Percentiles rank a stretch among this genome's conserved stretches.
phyloP scores from a whole-genome alignment of 2,888 invertebrate genomes.

The Neoaliturus tenellus region DNA sequence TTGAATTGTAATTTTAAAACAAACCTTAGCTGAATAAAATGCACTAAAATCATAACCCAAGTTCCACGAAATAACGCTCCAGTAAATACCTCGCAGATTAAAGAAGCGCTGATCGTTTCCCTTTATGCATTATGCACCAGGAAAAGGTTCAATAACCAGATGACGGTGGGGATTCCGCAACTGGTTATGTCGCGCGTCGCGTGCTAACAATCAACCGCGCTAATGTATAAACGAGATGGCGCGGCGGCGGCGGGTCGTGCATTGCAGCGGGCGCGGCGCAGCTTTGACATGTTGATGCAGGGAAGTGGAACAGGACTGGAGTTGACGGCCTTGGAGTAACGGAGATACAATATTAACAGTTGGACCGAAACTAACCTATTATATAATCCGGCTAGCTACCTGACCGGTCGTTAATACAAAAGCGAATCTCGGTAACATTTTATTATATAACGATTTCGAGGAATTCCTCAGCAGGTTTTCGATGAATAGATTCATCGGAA shows the following conservation, averaged over 20 bases:
- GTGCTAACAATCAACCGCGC: neutral
- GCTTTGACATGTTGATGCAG: neutral
- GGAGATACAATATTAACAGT: neutral
- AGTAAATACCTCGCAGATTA: too few species aligned
- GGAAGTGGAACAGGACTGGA: neutral
- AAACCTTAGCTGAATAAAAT: too few species aligned
- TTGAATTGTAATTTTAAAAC: too few species aligned
- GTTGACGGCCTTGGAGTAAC: neutral
- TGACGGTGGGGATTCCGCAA: neutral
- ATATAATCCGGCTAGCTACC: neutral
- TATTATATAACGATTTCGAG: neutral
- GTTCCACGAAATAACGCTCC: too few species aligned
- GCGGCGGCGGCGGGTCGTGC: neutral
- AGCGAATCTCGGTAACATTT: neutral
- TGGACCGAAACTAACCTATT: neutral
- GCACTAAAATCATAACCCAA: too few species aligned
- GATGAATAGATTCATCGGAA: neutral
- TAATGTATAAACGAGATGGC: neutral
- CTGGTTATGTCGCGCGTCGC: neutral
- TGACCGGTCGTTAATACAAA: neutral
- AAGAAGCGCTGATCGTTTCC: too few species aligned
- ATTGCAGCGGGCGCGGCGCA: neutral
- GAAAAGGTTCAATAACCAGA: neutral
- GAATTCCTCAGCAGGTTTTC: neutral
- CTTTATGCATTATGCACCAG: neutral